These are phyloP conservation scores for Poecile atricapillus DNA, from an alignment of 2,113 vertebrate genomes.

Conservation along the genomic window DNA sequence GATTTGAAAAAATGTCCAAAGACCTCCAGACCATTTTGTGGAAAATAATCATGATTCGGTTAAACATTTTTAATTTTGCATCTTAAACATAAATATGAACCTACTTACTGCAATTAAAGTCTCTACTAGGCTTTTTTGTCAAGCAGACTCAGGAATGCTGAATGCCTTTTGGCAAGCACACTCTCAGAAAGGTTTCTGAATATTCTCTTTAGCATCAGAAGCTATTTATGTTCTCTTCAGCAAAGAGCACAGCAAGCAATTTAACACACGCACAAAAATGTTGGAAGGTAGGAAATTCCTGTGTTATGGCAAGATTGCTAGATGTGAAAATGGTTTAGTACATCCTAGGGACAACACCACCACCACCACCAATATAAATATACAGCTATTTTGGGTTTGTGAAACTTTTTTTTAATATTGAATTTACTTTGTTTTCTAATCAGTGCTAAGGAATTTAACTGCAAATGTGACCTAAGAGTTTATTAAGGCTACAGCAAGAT, in stretches of 20 bases:
- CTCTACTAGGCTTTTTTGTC: neutral
- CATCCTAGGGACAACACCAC: neutral
- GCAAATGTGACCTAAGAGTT: neutral
- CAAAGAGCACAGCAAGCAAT: neutral
- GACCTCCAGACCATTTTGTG: neutral
- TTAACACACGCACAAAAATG: neutral
- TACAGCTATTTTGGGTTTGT: neutral
- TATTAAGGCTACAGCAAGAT: neutral
- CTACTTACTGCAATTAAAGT: constrained; percentile 16
- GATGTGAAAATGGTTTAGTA: neutral
- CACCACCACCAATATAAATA: neutral
- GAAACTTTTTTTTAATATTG: neutral
- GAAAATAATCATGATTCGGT: neutral
- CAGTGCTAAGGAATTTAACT: neutral
- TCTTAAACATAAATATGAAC: neutral
- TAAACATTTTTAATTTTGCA: neutral
- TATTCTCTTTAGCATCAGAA: neutral
- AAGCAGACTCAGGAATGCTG: neutral
- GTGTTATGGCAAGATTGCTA: neutral
- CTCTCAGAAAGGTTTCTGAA: neutral
- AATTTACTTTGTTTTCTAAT: neutral
- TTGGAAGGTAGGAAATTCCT: neutral
- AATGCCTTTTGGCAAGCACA: neutral
- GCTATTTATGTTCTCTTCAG: neutral
- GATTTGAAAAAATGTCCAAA: neutral